Conservation (phyloP, 2,797 vertebrate genomes). For the Forpus xanthops region DNA sequence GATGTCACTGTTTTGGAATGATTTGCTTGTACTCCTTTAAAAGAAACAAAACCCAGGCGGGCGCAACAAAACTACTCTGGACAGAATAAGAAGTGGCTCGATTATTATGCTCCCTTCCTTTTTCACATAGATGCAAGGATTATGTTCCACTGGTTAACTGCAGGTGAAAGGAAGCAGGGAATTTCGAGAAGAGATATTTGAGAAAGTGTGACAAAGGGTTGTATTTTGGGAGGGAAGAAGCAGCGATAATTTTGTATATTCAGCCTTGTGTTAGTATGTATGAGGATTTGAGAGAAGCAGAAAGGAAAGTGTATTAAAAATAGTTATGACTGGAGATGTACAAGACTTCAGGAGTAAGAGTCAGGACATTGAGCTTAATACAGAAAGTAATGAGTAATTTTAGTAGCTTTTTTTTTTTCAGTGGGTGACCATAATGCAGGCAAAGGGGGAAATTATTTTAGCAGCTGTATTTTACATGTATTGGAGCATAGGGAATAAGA, state of each 20-base stretch:
- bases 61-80: not conserved
- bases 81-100: not conserved
- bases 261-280: not conserved
- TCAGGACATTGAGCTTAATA: not conserved
- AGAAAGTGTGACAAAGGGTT: not conserved
- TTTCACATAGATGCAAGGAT: not conserved
- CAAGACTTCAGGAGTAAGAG: not conserved
- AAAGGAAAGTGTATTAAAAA: not conserved
- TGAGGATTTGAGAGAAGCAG: not conserved
- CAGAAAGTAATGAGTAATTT: not conserved
- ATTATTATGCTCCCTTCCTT: not conserved
- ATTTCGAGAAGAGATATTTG: not conserved
- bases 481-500: not conserved
- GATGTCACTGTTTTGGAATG: not conserved
- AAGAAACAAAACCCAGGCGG: not conserved
- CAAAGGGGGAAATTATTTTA: not conserved
- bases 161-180: not conserved
- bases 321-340: not conserved
- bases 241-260: not conserved
- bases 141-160: not conserved
- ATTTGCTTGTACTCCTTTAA: not conserved
- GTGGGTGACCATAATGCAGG: not conserved
- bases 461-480: not conserved
- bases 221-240: not conserved
- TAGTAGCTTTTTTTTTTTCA: not conserved